phyloP scores from a whole-genome alignment of 1,140 invertebrate species.

The Drosophila carrolli region DNA sequence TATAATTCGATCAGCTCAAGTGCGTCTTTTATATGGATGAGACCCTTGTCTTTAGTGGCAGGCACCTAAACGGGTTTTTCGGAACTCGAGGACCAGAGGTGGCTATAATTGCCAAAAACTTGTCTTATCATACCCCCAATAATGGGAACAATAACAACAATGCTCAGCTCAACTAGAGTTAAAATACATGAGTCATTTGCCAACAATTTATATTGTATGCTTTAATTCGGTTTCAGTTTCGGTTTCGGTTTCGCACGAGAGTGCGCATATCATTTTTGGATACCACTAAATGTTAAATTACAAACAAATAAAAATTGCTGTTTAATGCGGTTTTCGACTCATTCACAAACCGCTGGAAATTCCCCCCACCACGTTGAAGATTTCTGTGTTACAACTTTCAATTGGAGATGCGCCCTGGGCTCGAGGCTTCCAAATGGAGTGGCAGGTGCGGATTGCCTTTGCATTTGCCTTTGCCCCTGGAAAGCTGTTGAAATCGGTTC shows the following conservation, averaged over 20 bases:
- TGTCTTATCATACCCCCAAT: constrained; percentile 63
- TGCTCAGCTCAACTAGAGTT: constrained; percentile 46
- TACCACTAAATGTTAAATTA: constrained; percentile 56
- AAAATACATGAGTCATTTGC: constrained; percentile 80
- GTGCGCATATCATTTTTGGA: constrained; percentile 18
- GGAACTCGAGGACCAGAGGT: constrained; percentile 47
- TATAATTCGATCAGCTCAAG: constrained; percentile 62
- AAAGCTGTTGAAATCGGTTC: constrained; percentile 65
- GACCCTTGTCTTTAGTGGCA: constrained; percentile 26
- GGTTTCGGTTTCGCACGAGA: constrained; percentile 29
- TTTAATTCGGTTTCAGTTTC: constrained; percentile 69
- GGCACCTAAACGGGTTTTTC: constrained; percentile 59
- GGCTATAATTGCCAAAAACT: constrained; percentile 72
- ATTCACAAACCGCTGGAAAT: constrained; percentile 41
- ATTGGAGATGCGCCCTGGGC: constrained; percentile 57
- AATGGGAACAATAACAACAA: constrained; percentile 66
- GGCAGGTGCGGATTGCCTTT: constrained; percentile 57
- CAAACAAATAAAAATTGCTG: constrained; percentile 46
- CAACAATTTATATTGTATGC: constrained; percentile 72
- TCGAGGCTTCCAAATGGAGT: constrained; percentile 29
- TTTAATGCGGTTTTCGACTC: constrained; percentile 50
- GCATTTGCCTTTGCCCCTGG: constrained; percentile 39
- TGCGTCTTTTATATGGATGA: constrained; percentile 72
- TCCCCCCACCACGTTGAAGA: constrained; percentile 17
- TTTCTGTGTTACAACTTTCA: constrained; percentile 64